phyloP scores from a whole-genome alignment of 2,888 invertebrate species.

The Thecophora atra region DNA sequence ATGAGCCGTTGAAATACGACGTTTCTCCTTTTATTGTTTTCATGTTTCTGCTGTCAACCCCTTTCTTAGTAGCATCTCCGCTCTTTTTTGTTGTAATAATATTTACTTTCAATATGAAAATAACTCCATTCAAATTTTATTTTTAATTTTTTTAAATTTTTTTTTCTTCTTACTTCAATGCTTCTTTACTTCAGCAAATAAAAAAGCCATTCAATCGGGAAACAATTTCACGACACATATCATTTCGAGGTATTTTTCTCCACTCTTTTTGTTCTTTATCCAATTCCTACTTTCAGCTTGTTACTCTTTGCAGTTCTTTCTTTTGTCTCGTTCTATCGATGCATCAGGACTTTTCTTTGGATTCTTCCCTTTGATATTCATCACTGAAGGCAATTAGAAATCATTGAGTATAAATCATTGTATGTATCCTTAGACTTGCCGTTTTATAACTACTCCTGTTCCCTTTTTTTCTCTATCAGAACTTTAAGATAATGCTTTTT shows the following conservation, averaged over 20 bases:
- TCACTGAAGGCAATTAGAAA: slow-evolving; percentile 51
- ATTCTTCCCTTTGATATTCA: slow-evolving; percentile 16
- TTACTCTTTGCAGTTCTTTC: background rate
- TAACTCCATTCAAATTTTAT: too few relatives aligned
- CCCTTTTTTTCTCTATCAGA: too few relatives aligned
- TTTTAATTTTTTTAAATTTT: background rate
- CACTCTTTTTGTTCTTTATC: too few relatives aligned
- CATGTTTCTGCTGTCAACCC: background rate
- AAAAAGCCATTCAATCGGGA: background rate
- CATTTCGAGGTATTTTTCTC: too few relatives aligned
- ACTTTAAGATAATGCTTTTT: too few relatives aligned
- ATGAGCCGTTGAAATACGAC: background rate
- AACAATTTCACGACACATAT: background rate
- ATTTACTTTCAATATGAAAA: too few relatives aligned
- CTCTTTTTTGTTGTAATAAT: slow-evolving; percentile 1
- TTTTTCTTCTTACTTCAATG: background rate
- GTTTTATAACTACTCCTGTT: too few relatives aligned
- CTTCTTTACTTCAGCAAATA: background rate
- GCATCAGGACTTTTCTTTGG: background rate
- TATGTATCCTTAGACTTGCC: too few relatives aligned
- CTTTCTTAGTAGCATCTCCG: background rate
- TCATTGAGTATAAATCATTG: slow-evolving; percentile 41
- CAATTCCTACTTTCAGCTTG: too few relatives aligned
- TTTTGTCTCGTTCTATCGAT: background rate
- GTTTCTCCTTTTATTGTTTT: background rate